Base-by-base conservation (phyloP, 1,140 invertebrate species). In the Diorhabda sublineata region DNA sequence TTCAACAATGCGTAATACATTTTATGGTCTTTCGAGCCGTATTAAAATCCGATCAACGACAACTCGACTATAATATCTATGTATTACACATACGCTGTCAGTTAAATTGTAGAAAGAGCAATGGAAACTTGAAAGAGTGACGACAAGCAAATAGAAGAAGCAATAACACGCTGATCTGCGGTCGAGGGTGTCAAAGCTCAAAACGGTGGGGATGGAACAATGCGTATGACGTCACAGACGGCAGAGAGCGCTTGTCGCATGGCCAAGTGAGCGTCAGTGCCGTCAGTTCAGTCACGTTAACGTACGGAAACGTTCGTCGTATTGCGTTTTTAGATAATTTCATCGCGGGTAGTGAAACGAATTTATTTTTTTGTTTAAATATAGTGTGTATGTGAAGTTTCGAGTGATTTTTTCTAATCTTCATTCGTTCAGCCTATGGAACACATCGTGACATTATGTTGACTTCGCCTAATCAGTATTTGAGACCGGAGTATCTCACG, bases 401-500 rank as follows among this genome's bases (percentile, higher is more conserved):
- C 26, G 26, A 26, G 26, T 26, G 26, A 26, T 26, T 26, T 26
- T 26, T 26, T 26, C 1, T 26, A 26, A 26, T 26, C 26, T 26
- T 26, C 26, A 26, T 26, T 52, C n/a, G 47, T 52, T 52, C n/a
- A 52, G 47, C 47, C n/a, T 69, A 65, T 58, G 64, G 61, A 44
- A 64, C 44, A 52, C 45, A 45, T 42, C 41, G 71, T 71, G 59
- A 65, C 74, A 86, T 84, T 75, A 93, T 93, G 91, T 87, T 94
- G 86, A 92, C 92, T 78, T 91, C 87, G 73, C 45, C 5, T 42
- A 95, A 94, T 86, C 94, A 96, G 85, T 96, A 96, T 83, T 85
- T 96, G 72, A 93, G 95, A 82, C 94, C 94, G 81, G 94, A 96
- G 86, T 96, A 96, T 85, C 85, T 96, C 77, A 92, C 93, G 74